These are phyloP conservation scores for Hypolimnas misippus DNA, from an alignment of 2,888 invertebrate genomes.

Conservation along the genomic window DNA sequence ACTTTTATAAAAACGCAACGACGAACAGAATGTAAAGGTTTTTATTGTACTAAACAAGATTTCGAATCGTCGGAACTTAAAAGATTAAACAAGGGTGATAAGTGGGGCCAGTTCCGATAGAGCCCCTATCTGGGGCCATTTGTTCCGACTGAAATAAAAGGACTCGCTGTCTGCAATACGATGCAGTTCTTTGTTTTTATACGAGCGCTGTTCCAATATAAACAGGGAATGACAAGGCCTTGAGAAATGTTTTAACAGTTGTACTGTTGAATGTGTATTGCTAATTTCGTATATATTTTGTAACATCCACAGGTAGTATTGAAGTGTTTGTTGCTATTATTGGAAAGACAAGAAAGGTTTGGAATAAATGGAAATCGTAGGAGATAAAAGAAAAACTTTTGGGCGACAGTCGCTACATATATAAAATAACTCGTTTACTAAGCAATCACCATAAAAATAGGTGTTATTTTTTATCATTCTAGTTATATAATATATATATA, in stretches of 20 bases:
- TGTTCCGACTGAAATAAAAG: constrained; percentile 24
- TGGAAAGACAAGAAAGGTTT: too few relatives aligned
- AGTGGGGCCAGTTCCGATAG: constrained; percentile 17
- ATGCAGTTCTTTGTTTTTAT: constrained; percentile 14
- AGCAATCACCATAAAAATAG: too few relatives aligned
- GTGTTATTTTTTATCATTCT: too few relatives aligned
- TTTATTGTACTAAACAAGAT: constrained; percentile 6
- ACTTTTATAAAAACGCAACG: neutral
- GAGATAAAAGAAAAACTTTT: too few relatives aligned
- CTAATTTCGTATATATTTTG: neutral
- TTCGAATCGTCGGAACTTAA: constrained; percentile 14
- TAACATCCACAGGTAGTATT: too few relatives aligned
- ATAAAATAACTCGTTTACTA: too few relatives aligned
- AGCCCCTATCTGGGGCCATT: constrained; percentile 23
- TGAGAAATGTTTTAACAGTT: neutral
- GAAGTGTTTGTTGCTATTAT: too few relatives aligned
- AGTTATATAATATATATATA: too few relatives aligned
- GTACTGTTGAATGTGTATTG: neutral
- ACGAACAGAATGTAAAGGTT: constrained; percentile 3
- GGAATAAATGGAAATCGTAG: too few relatives aligned
- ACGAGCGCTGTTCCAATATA: neutral
- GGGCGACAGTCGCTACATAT: too few relatives aligned
- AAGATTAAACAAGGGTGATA: constrained; percentile 14
- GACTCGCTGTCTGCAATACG: constrained; percentile 21
- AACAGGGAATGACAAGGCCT: neutral